Conservation (phyloP, 2,888 invertebrate genomes). For the Drosophila quinaria region DNA sequence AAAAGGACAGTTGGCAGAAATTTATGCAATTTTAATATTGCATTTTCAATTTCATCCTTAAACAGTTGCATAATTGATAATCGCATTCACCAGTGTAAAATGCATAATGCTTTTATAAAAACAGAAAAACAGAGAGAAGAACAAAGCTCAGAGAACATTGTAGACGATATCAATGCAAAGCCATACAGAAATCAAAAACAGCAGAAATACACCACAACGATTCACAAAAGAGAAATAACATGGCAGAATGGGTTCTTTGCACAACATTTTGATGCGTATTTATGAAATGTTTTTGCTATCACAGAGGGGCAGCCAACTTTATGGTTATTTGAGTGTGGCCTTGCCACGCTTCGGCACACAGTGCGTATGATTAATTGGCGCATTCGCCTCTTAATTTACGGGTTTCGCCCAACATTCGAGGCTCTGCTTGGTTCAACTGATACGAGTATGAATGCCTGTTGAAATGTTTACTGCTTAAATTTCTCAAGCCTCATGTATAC, state of each 20-base stretch:
- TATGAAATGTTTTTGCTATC: conserved; percentile 42
- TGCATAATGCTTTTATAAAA: conserved; percentile 34
- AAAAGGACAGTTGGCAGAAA: conserved; percentile 10
- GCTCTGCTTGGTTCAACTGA: conserved; percentile 14
- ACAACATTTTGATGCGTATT: conserved; percentile 21
- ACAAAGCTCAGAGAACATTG: not conserved
- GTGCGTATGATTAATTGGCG: conserved; percentile 72
- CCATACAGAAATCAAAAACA: not conserved
- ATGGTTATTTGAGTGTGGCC: conserved; percentile 37
- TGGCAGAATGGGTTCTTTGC: not conserved
- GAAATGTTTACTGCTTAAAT: conserved; percentile 49
- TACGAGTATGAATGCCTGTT: conserved; percentile 35
- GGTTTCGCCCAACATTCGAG: not conserved
- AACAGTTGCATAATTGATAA: conserved; percentile 39
- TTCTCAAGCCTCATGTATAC: conserved; percentile 25
- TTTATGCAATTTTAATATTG: conserved; percentile 49
- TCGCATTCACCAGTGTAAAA: conserved; percentile 25
- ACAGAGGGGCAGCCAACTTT: conserved; percentile 19
- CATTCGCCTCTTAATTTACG: conserved; percentile 43
- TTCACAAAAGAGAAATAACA: not conserved
- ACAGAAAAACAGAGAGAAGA: conserved; percentile 1
- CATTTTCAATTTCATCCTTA: conserved; percentile 29
- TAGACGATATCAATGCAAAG: conserved; percentile 32
- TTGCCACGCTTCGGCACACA: conserved; percentile 52
- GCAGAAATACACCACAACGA: not conserved